A percentile compares a stretch with the other conserved stretches of the same genome.
These are phyloP conservation scores for Isotomurus palustris DNA, from an alignment of 2,888 invertebrate genomes.

Conservation along the genomic window DNA sequence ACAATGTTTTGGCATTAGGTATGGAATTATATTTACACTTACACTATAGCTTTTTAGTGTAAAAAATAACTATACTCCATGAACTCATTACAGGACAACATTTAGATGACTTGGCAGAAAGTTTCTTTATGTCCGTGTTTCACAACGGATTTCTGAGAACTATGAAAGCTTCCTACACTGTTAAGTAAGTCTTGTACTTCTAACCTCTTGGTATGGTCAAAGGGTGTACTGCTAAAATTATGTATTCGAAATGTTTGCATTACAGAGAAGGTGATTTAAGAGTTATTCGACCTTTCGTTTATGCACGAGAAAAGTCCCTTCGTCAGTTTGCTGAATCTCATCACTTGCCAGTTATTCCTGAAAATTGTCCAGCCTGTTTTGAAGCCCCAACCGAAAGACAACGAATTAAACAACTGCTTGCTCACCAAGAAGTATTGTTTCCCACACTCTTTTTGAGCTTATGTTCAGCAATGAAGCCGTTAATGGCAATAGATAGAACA, in stretches of 20 bases:
- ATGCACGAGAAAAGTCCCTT: constrained; percentile 72
- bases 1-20: constrained; percentile 78
- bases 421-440: constrained; percentile 68
- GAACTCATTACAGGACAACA: constrained; percentile 63
- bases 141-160: constrained; percentile 73
- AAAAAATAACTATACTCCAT: not conserved
- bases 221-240: not conserved
- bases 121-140: constrained; percentile 74
- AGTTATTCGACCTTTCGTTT: constrained; percentile 80
- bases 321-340: constrained; percentile 69
- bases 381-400: constrained; percentile 59
- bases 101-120: constrained; percentile 76
- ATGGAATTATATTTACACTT: not conserved
- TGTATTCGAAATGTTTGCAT: constrained; percentile 34
- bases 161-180: constrained; percentile 71
- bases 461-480: constrained; percentile 69
- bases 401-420: constrained; percentile 63
- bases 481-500: constrained; percentile 54
- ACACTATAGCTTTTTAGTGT: not conserved
- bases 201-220: too few species aligned
- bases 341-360: constrained; percentile 65
- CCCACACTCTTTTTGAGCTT: constrained; percentile 71
- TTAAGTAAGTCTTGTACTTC: constrained; percentile 56
- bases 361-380: constrained; percentile 57
- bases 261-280: constrained; percentile 72